phyloP scores from a whole-genome alignment of 2,888 invertebrate genomes.

The Metallyticus violacea region DNA sequence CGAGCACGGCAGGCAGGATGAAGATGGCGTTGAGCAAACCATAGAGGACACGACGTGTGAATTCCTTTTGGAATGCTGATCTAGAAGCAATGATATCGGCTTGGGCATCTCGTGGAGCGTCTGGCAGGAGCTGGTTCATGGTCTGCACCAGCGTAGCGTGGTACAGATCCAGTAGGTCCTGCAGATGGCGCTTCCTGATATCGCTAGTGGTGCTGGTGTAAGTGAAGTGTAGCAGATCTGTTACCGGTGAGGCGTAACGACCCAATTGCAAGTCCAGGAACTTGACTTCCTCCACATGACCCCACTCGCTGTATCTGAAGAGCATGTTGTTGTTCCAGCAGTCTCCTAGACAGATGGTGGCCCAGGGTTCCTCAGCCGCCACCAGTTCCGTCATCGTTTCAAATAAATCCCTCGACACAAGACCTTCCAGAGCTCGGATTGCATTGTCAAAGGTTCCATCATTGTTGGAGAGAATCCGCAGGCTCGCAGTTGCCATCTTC shows the following conservation, averaged over 20 bases:
- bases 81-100: not conserved
- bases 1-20: conserved; percentile 27
- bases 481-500: conserved; percentile 24
- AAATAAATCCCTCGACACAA: conserved; percentile 18
- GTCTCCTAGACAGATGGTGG: conserved; percentile 31
- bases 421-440: conserved; percentile 6
- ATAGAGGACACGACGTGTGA: conserved; percentile 1
- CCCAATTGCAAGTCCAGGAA: conserved; percentile 38
- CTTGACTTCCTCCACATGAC: conserved; percentile 25
- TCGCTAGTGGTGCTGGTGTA: conserved; percentile 36
- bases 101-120: not conserved
- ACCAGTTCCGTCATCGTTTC: conserved; percentile 20
- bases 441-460: conserved; percentile 15
- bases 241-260: conserved; percentile 36
- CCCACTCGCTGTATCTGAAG: conserved; percentile 24
- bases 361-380: conserved; percentile 21
- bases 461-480: not conserved
- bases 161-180: conserved; percentile 38
- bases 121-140: conserved; percentile 24
- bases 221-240: conserved; percentile 37
- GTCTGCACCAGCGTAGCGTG: conserved; percentile 34
- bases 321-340: conserved; percentile 33
- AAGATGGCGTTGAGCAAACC: conserved; percentile 27
- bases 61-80: conserved; percentile 14
- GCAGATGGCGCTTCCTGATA: conserved; percentile 34